Conservation (phyloP, 2,888 invertebrate genomes). For the Boloria selene region DNA sequence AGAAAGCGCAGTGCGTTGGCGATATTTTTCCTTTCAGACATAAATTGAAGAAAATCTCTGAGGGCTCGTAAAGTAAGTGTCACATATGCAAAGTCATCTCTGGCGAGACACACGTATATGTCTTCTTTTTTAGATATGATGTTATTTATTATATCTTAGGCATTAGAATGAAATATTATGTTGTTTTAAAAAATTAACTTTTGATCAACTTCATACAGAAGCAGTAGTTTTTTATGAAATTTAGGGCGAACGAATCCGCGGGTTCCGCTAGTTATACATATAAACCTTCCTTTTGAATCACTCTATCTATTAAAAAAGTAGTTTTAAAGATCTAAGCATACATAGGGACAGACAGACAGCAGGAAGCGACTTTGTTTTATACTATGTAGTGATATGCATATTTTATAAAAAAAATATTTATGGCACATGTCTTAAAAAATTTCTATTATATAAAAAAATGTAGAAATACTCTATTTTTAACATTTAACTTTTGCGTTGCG, state of each 20-base stretch:
- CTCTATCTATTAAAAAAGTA: too few relatives aligned
- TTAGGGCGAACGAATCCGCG: too few relatives aligned
- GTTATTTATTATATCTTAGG: not conserved
- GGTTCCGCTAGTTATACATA: too few relatives aligned
- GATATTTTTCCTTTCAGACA: constrained; percentile 31
- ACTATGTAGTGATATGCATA: too few relatives aligned
- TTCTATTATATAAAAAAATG: too few relatives aligned
- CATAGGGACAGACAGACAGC: too few relatives aligned
- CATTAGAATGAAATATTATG: not conserved
- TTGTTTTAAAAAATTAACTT: not conserved
- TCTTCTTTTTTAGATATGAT: constrained; percentile 5
- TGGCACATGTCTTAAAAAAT: not conserved
- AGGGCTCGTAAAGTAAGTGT: constrained; percentile 30
- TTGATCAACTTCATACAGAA: not conserved
- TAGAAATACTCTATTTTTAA: not conserved
- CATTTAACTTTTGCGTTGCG: not conserved
- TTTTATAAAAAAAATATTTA: too few relatives aligned
- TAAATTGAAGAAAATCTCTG: constrained; percentile 30
- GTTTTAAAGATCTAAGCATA: too few relatives aligned
- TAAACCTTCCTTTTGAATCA: too few relatives aligned
- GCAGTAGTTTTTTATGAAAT: too few relatives aligned
- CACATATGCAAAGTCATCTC: constrained; percentile 28
- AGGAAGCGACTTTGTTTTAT: too few relatives aligned
- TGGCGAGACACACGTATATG: constrained; percentile 2
- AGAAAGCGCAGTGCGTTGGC: constrained; percentile 30